Evolutionary conservation across 1,140 invertebrate species (phyloP).

Genomic region (Teleopsis dalmanni): DNA sequence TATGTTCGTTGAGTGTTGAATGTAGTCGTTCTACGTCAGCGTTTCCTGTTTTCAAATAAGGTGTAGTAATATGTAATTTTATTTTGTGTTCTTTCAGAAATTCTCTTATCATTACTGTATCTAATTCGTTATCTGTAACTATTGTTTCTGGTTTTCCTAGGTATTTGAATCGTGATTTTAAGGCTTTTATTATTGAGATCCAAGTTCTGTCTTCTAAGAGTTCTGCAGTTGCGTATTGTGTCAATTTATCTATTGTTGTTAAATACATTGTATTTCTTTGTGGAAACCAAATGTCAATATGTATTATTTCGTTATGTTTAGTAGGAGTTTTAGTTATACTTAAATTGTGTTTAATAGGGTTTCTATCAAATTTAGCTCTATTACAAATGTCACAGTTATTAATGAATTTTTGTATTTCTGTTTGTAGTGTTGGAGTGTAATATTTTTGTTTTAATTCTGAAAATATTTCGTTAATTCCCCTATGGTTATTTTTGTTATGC

Average conservation of each 20-base stretch:
- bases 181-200: no score
- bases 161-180: no score
- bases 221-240: slow-evolving; percentile 2
- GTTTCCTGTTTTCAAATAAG: no score
- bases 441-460: slow-evolving; percentile 14
- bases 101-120: no score
- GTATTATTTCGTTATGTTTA: slow-evolving; percentile 6
- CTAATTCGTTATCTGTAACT: no score
- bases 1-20: no score
- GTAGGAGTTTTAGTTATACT: neutral
- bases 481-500: slow-evolving; percentile 10
- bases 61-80: no score
- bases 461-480: slow-evolving; percentile 16
- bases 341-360: slow-evolving; percentile 2
- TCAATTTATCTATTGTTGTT: neutral
- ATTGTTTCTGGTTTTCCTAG: no score
- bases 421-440: slow-evolving; percentile 18
- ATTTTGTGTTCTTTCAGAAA: no score
- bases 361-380: neutral
- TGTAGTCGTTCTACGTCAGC: no score
- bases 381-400: slow-evolving; percentile 3
- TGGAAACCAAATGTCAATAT: slow-evolving; percentile 2
- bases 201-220: neutral
- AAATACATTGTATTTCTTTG: neutral
- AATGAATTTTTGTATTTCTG: slow-evolving; percentile 1